Conservation (phyloP, 2,888 invertebrate species). For the Hedychridium roseum region DNA sequence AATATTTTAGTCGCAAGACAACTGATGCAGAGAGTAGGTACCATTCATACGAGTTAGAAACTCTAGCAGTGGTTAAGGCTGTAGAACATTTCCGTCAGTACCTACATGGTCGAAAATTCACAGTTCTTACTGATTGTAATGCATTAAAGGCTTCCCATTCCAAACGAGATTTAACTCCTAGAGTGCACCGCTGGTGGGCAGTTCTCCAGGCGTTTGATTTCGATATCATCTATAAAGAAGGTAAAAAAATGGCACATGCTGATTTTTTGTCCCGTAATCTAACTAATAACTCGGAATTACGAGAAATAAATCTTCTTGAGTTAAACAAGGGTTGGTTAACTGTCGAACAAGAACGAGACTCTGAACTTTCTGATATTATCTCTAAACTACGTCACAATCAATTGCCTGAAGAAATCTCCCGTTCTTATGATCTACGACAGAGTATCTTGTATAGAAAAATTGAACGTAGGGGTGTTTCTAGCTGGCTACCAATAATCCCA, state of each 20-base stretch:
- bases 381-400: neutral
- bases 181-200: neutral
- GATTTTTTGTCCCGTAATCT: neutral
- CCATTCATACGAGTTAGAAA: no score
- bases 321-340: neutral
- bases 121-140: neutral
- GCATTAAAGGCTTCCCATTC: neutral
- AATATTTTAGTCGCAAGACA: neutral
- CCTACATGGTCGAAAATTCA: neutral
- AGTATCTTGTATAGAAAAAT: neutral
- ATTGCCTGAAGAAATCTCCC: neutral
- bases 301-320: neutral
- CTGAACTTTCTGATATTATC: neutral
- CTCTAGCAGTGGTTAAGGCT: no score
- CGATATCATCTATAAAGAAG: conserved; percentile 2
- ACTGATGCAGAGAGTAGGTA: neutral
- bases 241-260: neutral
- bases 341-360: neutral
- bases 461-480: neutral
- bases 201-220: neutral
- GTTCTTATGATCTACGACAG: neutral
- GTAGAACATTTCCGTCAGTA: no score
- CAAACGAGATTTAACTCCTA: neutral
- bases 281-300: neutral
- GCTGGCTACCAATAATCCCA: neutral